Base-by-base conservation (phyloP, 35 echinoderm and acorn worm genomes). In the Hemicentrotus pulcherrimus region DNA sequence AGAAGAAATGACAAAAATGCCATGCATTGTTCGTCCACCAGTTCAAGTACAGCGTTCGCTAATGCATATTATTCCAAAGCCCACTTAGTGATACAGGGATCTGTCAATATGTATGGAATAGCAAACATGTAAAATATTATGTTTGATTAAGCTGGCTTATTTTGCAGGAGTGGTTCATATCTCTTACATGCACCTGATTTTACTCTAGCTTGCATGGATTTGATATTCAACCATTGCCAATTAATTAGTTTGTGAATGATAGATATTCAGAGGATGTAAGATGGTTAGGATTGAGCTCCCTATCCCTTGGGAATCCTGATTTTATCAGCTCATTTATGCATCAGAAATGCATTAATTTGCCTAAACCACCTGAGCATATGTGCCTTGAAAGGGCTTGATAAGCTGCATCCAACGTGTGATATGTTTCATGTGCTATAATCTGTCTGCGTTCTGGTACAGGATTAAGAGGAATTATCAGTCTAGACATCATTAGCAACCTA, bases 81-180 rank as follows among this genome's bases (percentile, higher is more conserved):
- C 65, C 65, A 78, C 65, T n/a, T 78, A 28, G 65, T n/a, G 22
- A 78, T 78, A 78, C 24, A 78, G 28, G 19, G 19, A 78, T 78
- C 65, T 78, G 65, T 78, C 65, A 78, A 78, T 70, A 24, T 78
- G 65, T 78, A n/a, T 18, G 1, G 22, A 78, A 78, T n/a, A 6
- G 65, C 65, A 78, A 78, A 78, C 65, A 78, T 78, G 19, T 4
- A 22, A 78, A 78, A 78, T 78, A 78, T 78, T 78, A 78, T 78
- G 65, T 78, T 78, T 78, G 65, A 78, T 28, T 78, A 78, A 78
- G 65, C 65, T 78, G 65, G 65, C 65, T 28, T 78, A 78, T 78
- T 78, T 0, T 78, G n/a, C 19, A n/a, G 65, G 65, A 78, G 65
- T 78, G 65, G 65, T 78, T 7, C 65, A 78, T 11, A 59, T 78